These are phyloP conservation scores for Bos indicus DNA, from an alignment of 2,113 vertebrate genomes.

Conservation along the genomic window DNA sequence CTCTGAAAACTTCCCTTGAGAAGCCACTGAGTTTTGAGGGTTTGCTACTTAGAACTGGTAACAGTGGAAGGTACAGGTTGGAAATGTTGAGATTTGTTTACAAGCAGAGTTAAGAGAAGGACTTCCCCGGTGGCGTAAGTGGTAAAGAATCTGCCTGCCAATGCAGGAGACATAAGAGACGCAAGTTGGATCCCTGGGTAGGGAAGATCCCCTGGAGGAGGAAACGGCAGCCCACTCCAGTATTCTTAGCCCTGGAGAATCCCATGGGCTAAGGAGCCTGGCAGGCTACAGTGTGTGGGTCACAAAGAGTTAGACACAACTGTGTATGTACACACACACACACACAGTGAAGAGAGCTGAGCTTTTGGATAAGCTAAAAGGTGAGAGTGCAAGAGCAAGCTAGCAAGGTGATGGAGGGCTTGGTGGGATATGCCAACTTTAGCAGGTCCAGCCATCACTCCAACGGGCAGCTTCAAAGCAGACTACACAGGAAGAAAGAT, in stretches of 20 bases:
- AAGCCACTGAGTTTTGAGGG: neutral
- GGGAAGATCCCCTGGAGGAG: neutral
- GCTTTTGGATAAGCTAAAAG: too few relatives aligned
- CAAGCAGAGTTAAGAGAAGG: neutral
- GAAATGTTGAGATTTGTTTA: neutral
- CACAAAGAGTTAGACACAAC: neutral
- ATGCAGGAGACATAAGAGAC: neutral
- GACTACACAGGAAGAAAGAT: neutral
- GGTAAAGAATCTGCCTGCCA: neutral
- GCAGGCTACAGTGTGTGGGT: neutral
- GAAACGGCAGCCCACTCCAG: neutral
- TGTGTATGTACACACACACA: neutral
- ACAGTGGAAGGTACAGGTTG: neutral
- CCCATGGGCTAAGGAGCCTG: neutral
- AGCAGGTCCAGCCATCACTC: neutral
- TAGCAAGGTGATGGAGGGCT: neutral
- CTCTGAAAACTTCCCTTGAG: neutral
- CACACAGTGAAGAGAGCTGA: neutral
- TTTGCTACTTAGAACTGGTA: neutral
- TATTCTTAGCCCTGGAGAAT: neutral
- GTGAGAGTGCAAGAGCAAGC: neutral
- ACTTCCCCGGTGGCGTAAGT: neutral
- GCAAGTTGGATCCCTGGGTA: neutral
- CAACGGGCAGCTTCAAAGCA: neutral
- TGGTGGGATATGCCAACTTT: neutral